Conservation (phyloP, 2,113 vertebrate genomes). For the Callaeas wilsoni region DNA sequence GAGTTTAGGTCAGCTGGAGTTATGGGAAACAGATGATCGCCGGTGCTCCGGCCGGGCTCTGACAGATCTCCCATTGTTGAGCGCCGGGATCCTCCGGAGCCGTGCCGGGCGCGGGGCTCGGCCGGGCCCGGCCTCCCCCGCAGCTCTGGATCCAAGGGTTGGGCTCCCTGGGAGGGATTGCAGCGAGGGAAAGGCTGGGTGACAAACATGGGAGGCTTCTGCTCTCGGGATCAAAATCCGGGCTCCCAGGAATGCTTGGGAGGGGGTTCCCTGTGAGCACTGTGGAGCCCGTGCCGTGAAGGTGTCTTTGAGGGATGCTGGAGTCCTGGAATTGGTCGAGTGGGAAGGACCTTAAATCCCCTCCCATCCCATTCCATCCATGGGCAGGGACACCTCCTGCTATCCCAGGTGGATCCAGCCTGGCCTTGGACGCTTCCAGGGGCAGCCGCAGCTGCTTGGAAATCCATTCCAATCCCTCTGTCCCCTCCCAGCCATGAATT, state of each 20-base stretch:
- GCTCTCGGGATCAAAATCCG: accelerated
- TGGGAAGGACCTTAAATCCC: neutral
- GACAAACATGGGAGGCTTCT: neutral
- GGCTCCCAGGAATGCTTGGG: neutral
- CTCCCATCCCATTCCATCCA: neutral
- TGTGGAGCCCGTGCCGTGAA: accelerated
- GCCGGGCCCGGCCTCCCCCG: conserved; percentile 12
- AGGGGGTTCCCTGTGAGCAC: accelerated
- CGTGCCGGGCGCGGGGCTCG: conserved; percentile 5
- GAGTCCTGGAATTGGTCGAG: neutral
- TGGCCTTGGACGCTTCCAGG: neutral
- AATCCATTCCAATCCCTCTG: neutral
- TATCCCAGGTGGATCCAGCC: accelerated
- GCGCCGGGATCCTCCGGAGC: conserved; percentile 36
- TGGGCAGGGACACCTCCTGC: neutral
- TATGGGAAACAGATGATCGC: conserved; percentile 77
- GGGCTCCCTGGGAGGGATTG: neutral
- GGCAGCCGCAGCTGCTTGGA: neutral
- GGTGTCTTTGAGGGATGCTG: neutral
- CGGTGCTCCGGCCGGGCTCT: conserved; percentile 66
- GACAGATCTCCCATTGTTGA: conserved; percentile 74
- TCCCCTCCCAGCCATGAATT: neutral
- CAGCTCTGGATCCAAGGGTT: too few relatives aligned
- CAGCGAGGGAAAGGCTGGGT: neutral
- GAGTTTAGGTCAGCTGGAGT: conserved; percentile 68